Base-by-base conservation (phyloP, 2,113 vertebrate genomes). In the Clarias gariepinus region DNA sequence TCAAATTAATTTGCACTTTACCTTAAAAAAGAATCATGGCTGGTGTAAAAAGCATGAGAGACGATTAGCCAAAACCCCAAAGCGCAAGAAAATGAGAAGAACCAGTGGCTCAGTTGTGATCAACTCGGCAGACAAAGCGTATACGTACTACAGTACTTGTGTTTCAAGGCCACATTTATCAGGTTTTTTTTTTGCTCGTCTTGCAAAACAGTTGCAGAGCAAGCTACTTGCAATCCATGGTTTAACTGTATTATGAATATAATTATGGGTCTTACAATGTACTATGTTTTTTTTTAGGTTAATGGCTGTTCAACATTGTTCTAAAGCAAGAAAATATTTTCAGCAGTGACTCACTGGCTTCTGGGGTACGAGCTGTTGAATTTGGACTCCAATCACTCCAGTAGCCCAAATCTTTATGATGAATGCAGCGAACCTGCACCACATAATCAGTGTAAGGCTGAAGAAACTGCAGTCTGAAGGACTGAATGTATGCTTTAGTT, bases 381-480 rank as follows among this genome's bases (percentile, higher is more conserved):
- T 95, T 95, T 73, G 81, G 47, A 90, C 95, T 99, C 98, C 98
- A 99, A 21, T 96, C 87, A 87, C 98, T 99, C 98, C 98, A 99
- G 91, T 94, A 94, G n/a, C 95, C 95, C 0, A 21, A 1, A 7
- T 82, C 18, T 0, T 30, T 80, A 4, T 81, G 85, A 3, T 16
- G 3, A 74, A 91, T 96, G 90, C 96, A 97, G 88, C 96, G 93
- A 21, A 99, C 89, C 88, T 96, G 95, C 91, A 95, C 94, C 2
- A 90, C 84, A 87, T 99, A 98, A 0, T 93, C 78, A 15, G 95
- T 97, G 91, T 94, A 91, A 1, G 98, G 96, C 76, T 84, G 91
- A 36, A 99, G 96, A 0, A 89, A 89, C 88, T 99, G 98, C 30
- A 98, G 91, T 64, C 94, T 95, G 88, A 97, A 99, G 0, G 96